Base-by-base conservation (phyloP, 2,797 vertebrate species). In the Melanotaenia parkinsoni region DNA sequence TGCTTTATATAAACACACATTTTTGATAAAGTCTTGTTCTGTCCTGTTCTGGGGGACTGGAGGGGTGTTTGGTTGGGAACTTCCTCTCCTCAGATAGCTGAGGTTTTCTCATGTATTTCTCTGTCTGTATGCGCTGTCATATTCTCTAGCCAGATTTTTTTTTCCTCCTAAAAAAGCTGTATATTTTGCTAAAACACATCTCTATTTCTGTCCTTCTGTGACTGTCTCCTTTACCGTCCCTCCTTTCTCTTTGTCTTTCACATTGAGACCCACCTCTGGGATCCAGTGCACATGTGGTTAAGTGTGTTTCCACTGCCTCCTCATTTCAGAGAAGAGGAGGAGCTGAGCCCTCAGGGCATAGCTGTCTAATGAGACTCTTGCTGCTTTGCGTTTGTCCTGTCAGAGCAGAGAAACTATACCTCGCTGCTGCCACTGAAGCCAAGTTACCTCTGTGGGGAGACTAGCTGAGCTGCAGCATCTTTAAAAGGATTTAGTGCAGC, bases 401-500 rank as follows among this genome's bases (percentile, higher is more conserved):
- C 80, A 77, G 83, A 75, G 33, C 72, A 60, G 61, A 82, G 83
- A 57, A 63, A 65, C 45, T 47, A 24, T 40, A 67, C 72, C 76
- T 65, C 26, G 26, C 54, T 38, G 73, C 63, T 72, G 40, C 51
- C 28, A 43, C 74, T 13, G 63, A 47, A 70, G 79, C 77, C 76
- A 50, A 26, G 70, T 64, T 63, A 57, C 64, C 79, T 84, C 82
- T 63, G 61, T 3, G 67, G 74, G 82, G 82, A 77, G 58, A 75
- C 68, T 1, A 53, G 57, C 73, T 33, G 18, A 76, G 74, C 80
- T 71, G 80, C 86, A 83, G 83, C 86, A 86, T 89, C 89, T 90
- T 91, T 89, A 71, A 85, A 90, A 90, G 79, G 84, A 72, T 87
- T 91, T 73, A 89, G 83, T 71, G 79, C 80, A 84, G 75, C 84